Evolutionary conservation across 2,113 vertebrate genomes (phyloP).

Genomic region (Mus pahari): DNA sequence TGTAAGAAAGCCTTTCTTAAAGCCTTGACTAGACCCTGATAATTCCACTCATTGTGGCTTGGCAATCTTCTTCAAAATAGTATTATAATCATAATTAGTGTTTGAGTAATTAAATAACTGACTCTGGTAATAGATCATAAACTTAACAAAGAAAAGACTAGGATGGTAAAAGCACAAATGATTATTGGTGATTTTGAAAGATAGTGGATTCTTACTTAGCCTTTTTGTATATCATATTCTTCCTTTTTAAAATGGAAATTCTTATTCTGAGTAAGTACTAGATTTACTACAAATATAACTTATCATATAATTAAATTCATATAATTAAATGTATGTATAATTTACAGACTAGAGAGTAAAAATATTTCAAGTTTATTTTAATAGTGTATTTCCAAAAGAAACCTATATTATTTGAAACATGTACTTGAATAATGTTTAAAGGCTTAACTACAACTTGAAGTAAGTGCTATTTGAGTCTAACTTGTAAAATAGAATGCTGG

Average conservation of each 20-base stretch:
- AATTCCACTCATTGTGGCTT: not conserved
- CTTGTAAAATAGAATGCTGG: not conserved
- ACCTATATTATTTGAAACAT: not conserved
- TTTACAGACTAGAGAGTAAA: not conserved
- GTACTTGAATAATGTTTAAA: not conserved
- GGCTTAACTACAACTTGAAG: not conserved
- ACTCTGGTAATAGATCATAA: not conserved
- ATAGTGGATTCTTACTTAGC: not conserved
- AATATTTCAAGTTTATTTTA: slow-evolving; percentile 47
- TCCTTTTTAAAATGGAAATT: slow-evolving; percentile 32
- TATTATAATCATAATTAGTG: slow-evolving; percentile 16
- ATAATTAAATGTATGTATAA: not conserved
- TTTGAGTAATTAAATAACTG: slow-evolving; percentile 17
- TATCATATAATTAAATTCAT: not conserved
- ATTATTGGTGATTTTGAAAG: not conserved
- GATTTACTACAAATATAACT: not conserved
- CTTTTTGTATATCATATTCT: not conserved
- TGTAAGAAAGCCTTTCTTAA: not conserved
- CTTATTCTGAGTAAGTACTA: not conserved
- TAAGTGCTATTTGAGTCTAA: not conserved
- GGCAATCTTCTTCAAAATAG: not conserved
- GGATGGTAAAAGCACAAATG: not conserved
- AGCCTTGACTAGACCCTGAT: not conserved
- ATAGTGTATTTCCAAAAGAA: not conserved
- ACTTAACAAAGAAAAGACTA: not conserved